phyloP scores from a whole-genome alignment of 2,888 invertebrate genomes.

The Amblyjoppa proteus region DNA sequence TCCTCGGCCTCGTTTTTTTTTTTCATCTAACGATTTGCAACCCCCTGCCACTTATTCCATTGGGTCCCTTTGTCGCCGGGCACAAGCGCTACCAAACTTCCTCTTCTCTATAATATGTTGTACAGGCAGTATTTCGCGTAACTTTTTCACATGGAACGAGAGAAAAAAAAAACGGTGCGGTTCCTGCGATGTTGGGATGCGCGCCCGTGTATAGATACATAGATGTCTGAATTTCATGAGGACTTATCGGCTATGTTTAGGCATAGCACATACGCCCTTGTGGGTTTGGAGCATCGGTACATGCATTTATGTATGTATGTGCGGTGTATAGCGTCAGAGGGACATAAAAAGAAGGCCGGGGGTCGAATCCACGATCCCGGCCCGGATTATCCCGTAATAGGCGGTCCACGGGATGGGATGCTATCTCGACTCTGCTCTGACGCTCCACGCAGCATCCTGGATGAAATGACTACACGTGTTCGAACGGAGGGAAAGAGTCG shows the following conservation, averaged over 20 bases:
- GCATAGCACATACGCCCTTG: conserved; percentile 2
- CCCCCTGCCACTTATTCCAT: conserved; percentile 25
- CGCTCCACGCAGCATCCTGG: conserved; percentile 63
- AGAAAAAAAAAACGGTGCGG: conserved; percentile 31
- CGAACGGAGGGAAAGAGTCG: conserved; percentile 46
- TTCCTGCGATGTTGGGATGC: conserved; percentile 9
- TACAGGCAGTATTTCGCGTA: conserved; percentile 35
- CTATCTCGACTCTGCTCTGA: conserved; percentile 57
- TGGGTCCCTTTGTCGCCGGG: conserved; percentile 25
- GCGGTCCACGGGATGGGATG: conserved; percentile 68
- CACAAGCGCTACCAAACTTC: conserved; percentile 28
- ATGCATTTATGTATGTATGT: neutral
- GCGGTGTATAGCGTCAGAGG: conserved; percentile 31
- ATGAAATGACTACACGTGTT: conserved; percentile 74
- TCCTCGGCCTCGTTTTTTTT: conserved; percentile 22
- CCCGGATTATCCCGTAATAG: conserved; percentile 73
- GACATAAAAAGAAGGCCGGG: conserved; percentile 63
- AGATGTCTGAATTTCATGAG: no score
- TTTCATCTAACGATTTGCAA: conserved; percentile 52
- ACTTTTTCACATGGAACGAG: conserved; percentile 36
- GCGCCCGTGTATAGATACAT: no score
- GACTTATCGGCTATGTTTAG: no score
- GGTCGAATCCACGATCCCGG: conserved; percentile 70
- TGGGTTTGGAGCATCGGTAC: neutral
- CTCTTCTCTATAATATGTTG: conserved; percentile 60